Evolutionary conservation across 64 coral and sea anemone genomes (phyloP), one percentile per base, ranked within the genome.

Genomic region (Actinia tenebrosa): DNA sequence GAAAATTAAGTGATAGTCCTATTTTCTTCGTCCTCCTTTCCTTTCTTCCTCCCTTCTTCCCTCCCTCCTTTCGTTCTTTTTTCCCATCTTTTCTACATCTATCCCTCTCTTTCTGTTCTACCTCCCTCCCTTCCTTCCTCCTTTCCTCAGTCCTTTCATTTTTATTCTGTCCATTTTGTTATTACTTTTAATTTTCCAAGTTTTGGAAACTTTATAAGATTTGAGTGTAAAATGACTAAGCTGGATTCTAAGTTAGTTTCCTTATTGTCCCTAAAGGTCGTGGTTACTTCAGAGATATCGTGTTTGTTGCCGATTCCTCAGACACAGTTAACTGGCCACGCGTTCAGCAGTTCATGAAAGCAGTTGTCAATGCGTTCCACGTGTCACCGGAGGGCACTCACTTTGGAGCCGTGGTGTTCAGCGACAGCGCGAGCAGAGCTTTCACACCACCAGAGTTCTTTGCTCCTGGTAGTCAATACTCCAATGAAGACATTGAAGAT

Each of bases 231-330:
- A 50, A 50, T 50, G 47, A 50, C 47, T 50, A 8, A 50, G 13
- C 56, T 7, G 56, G 13, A 58, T 13, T 58, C 13, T 7, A 58
- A 58, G 42, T 15, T 14, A 75, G n/a, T 13, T 42, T 18, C 7
- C 25, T 75, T 3, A 1, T 75, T 75, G 7, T 42, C 26, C 10
- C 26, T 26, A 81, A 20, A 81, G 79, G 50, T 50, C 62, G 44
- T 86, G 50, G 54, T 25, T 64, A 53, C 53, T 85, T 53, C 56
- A 42, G 60, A 47, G 94, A 96, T 84, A 86, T 96, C 42, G 94
- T 84, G 19, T 95, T 95, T 66, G 5, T 95, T 3, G 87, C 91
- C 4, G 94, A 95, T 58, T 92, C 90, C 18, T 95, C 94, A 5
- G 77, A 85, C 22, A 59, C 18, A 26, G 80, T 86, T 22, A 89